phyloP scores from a whole-genome alignment of 2,888 invertebrate genomes.

The Apodemia mormo region DNA sequence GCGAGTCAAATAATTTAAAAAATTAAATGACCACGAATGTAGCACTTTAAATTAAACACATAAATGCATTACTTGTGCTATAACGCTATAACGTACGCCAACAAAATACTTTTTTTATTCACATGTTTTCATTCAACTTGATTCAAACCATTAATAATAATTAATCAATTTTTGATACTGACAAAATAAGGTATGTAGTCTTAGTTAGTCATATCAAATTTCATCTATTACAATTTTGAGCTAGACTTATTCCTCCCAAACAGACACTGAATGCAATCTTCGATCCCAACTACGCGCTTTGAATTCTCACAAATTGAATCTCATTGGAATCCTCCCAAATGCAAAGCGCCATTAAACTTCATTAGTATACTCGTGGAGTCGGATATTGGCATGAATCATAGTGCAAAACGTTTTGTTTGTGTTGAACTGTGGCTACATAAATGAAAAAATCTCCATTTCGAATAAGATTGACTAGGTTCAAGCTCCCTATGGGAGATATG shows the following conservation, averaged over 20 bases:
- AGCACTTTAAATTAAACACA: too few relatives aligned
- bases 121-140: neutral
- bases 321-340: constrained; percentile 14
- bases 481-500: too few relatives aligned
- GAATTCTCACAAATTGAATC: constrained; percentile 11
- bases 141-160: neutral
- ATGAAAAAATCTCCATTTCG: neutral
- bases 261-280: constrained; percentile 6
- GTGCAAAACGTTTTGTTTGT: neutral
- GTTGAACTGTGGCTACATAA: neutral
- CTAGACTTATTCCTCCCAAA: neutral
- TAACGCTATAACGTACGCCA: too few relatives aligned
- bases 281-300: neutral
- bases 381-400: neutral
- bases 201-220: neutral
- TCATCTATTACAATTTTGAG: neutral
- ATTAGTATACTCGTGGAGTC: neutral
- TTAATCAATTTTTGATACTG: neutral
- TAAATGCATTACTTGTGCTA: too few relatives aligned
- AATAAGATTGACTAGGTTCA: too few relatives aligned
- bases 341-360: constrained; percentile 12
- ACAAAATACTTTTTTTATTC: too few relatives aligned
- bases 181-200: neutral
- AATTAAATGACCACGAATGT: too few relatives aligned
- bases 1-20: too few relatives aligned